phyloP scores from a whole-genome alignment of 1,140 invertebrate species.

The Papilio machaon region DNA sequence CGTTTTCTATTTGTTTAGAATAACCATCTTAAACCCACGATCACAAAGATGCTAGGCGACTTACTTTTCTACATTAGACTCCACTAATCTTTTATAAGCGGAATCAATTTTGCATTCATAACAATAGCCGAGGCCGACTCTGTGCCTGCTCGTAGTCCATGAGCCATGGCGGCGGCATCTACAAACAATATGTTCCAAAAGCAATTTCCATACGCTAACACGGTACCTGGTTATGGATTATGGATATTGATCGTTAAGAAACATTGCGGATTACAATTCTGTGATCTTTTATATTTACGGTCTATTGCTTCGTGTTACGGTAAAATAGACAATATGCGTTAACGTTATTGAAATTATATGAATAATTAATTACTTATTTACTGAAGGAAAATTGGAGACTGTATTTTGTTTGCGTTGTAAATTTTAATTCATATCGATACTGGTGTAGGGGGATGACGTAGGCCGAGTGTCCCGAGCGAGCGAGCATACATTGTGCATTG shows the following conservation, averaged over 20 bases:
- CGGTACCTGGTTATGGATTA: conserved; percentile 43
- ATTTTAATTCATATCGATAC: conserved; percentile 1
- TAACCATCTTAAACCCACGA: background rate
- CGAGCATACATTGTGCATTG: conserved; percentile 19
- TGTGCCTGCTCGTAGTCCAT: conserved; percentile 49
- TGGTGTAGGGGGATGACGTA: background rate
- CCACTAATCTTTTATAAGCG: background rate
- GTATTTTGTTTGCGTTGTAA: background rate
- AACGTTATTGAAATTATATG: background rate
- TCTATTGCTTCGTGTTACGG: background rate
- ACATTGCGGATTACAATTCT: conserved; percentile 30
- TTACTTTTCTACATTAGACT: background rate
- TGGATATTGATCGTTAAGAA: conserved; percentile 44
- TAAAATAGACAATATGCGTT: background rate
- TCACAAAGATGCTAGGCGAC: background rate
- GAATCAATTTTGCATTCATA: conserved; percentile 46
- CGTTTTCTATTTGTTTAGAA: background rate
- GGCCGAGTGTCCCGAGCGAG: background rate
- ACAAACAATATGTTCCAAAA: conserved; percentile 55
- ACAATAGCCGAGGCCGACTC: conserved; percentile 44
- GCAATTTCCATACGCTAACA: conserved; percentile 55
- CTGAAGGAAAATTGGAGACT: background rate
- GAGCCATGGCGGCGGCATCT: conserved; percentile 56
- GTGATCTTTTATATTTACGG: conserved; percentile 13
- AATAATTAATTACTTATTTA: background rate